Evolutionary conservation across 2,888 invertebrate genomes (phyloP).

Genomic region (Calephelis perditalis): DNA sequence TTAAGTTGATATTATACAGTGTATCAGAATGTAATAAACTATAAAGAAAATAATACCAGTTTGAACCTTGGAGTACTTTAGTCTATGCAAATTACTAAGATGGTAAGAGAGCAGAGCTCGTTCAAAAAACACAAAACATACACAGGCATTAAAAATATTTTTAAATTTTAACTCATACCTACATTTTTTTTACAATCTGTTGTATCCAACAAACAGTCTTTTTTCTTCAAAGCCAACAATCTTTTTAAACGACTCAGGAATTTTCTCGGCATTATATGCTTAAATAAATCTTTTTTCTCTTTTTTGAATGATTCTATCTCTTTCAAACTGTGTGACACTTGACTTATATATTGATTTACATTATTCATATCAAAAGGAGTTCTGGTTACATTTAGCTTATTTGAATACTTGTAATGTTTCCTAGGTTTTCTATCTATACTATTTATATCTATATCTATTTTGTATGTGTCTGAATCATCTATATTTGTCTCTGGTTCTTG

Average conservation of each 20-base stretch:
- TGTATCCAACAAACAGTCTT: constrained; percentile 2
- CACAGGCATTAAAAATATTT: too few relatives aligned
- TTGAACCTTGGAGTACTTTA: too few relatives aligned
- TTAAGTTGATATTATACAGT: too few relatives aligned
- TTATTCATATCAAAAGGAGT: constrained; percentile 12
- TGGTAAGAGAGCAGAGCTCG: too few relatives aligned
- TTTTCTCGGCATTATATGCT: background rate
- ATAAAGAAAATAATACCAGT: too few relatives aligned
- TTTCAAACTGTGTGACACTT: constrained; percentile 6
- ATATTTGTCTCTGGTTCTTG: constrained; percentile 1
- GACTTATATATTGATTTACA: constrained; percentile 1
- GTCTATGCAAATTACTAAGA: too few relatives aligned
- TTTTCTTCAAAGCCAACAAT: constrained; percentile 5
- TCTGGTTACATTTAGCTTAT: background rate
- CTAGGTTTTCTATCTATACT: background rate
- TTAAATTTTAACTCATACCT: constrained; percentile 3
- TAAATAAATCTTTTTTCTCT: constrained; percentile 14
- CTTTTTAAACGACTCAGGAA: background rate
- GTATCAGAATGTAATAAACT: too few relatives aligned
- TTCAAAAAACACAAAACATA: too few relatives aligned
- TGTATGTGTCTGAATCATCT: background rate
- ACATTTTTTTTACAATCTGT: constrained; percentile 5
- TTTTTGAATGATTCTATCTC: constrained; percentile 9
- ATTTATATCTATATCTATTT: background rate
- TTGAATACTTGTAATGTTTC: constrained; percentile 7